Evolutionary conservation across 2,888 invertebrate species (phyloP).

Genomic region (Ypsolopha sequella): DNA sequence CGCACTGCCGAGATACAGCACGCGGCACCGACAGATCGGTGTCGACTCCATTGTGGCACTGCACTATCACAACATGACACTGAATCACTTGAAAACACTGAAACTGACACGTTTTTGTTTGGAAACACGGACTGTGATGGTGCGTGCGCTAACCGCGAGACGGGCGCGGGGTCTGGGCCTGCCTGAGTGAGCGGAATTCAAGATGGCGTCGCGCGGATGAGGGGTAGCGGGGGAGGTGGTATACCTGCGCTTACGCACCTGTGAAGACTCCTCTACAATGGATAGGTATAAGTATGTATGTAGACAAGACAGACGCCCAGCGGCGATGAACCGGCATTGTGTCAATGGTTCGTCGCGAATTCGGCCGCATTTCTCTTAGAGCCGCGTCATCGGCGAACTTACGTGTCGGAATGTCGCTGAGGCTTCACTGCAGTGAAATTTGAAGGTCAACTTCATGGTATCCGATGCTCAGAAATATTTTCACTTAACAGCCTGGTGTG

Average conservation of each 20-base stretch:
- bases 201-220: conserved; percentile 45
- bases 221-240: conserved; percentile 18
- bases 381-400: conserved; percentile 30
- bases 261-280: conserved; percentile 38
- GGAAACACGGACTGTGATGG: conserved; percentile 8
- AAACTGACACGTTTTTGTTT: conserved; percentile 22
- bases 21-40: conserved; percentile 96
- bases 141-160: conserved; percentile 55
- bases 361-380: conserved; percentile 58
- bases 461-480: too few species aligned
- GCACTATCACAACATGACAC: conserved; percentile 64
- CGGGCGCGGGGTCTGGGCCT: conserved; percentile 52
- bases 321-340: conserved; percentile 65
- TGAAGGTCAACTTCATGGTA: conserved; percentile 36
- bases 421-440: conserved; percentile 48
- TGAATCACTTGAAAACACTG: conserved; percentile 38
- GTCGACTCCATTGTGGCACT: conserved; percentile 79
- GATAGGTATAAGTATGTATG: conserved; percentile 1
- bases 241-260: conserved; percentile 61
- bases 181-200: conserved; percentile 59
- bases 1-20: conserved; percentile 95
- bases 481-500: too few species aligned
- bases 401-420: conserved; percentile 59
- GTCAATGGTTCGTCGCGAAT: conserved; percentile 62
- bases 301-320: conserved; percentile 20